phyloP scores from a whole-genome alignment of 2,113 vertebrate genomes.

The Columba janthina region DNA sequence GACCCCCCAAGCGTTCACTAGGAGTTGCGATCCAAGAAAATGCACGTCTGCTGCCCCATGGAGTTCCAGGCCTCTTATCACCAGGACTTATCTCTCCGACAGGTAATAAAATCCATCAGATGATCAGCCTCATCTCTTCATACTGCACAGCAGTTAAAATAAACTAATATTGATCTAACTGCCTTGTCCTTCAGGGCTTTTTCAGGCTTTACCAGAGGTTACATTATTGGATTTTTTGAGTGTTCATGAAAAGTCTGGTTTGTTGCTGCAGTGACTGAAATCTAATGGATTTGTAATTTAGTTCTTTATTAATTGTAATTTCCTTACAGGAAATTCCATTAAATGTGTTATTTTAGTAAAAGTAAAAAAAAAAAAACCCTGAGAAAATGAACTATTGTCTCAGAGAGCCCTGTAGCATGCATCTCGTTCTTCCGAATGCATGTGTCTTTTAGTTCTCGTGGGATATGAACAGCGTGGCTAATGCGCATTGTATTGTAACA shows the following conservation, averaged over 20 bases:
- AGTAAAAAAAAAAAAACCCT: background rate
- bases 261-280: constrained; percentile 62
- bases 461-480: constrained; percentile 39
- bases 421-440: constrained; percentile 2
- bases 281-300: constrained; percentile 72
- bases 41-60: constrained; percentile 84
- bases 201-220: constrained; percentile 79
- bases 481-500: constrained; percentile 25
- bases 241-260: constrained; percentile 58
- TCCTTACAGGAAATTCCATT: constrained; percentile 66
- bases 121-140: constrained; percentile 63
- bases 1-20: constrained; percentile 90
- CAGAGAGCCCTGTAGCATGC: background rate
- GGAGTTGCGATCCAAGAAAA: constrained; percentile 85
- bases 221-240: constrained; percentile 79
- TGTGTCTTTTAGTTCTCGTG: constrained; percentile 41
- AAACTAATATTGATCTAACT: constrained; percentile 82
- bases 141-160: constrained; percentile 74
- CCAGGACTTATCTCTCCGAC: constrained; percentile 89
- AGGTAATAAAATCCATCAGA: constrained; percentile 80
- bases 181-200: constrained; percentile 79
- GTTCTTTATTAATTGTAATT: constrained; percentile 70
- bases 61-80: constrained; percentile 86
- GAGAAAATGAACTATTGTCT: constrained; percentile 27
- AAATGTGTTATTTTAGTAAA: constrained; percentile 48